Base-by-base conservation (phyloP, 2,113 vertebrate species). In the Nanorana parkeri region DNA sequence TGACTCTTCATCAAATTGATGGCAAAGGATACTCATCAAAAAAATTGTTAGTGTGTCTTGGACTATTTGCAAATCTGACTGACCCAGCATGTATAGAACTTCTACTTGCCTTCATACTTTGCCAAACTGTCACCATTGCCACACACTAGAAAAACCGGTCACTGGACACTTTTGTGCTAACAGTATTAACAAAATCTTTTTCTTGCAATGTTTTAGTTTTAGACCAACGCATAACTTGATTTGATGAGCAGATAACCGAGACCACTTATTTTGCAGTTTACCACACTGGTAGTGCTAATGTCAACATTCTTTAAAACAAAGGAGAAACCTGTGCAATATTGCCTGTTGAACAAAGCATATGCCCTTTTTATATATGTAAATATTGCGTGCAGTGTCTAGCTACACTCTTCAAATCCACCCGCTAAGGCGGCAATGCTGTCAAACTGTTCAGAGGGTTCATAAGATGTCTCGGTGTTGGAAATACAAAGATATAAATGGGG, bases 291-390 rank as follows among this genome's bases (percentile, higher is more conserved):
- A 88, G 87, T 84, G 5, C 47, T 54, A 67, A 51, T 47, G 28
- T 64, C 72, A 21, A 32, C 58, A 28, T 51, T 78, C 63, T 72
- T 2, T 11, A 56, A 60, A 29, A 68, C 13, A 88, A 83, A 88
- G 82, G 77, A 87, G 90, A 86, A 87, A 91, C 88, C 93, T 93
- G 94, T 96, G 93, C 94, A 95, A 95, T 95, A 94, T 92, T 87
- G 89, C 89, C 93, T 85, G 85, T 84, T 89, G 87, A 92, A 93
- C 92, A 92, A 90, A 91, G 81, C 86, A 88, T 82, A 85, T 74
- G 73, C 56, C 64, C 41, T 84, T 79, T 90, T 64, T 87, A 84
- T 90, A 86, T 92, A 89, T 87, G 47, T 21, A 26, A 7, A 71
- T 28, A 54, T 55, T 29, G 55, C 13, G 41, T 47, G 41, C 13